Base-by-base conservation (phyloP, 1,140 invertebrate species). In the Patella vulgata region DNA sequence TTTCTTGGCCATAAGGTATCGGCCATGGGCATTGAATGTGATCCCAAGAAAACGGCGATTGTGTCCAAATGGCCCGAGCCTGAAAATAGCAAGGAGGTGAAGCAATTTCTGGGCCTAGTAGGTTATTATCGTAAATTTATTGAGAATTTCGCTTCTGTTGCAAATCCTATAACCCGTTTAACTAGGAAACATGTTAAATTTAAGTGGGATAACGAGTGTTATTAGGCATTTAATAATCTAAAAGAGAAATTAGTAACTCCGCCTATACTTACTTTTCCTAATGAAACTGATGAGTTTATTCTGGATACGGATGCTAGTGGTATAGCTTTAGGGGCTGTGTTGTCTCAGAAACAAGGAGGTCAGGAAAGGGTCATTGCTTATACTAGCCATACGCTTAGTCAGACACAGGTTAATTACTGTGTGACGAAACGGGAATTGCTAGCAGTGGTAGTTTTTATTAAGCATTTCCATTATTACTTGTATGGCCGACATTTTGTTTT, bases 321-420 rank as follows among this genome's bases (percentile, higher is more conserved):
- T 42, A 5, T 44, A 11, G 71, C 55, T 2, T 43, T 80, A 12
- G 79, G 77, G 39, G 70, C 70, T 3, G 77, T 75, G n/a, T 67
- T 83, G 42, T 64, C 64, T n/a, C 73, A 80, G 69, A 48, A 63
- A 43, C 58, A 75, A 52, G 60, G 68, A 5, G 59, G 68, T 21
- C 28, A 50, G 14, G 72, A 74, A 51, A 25, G 52, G n/a, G 67
- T 73, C 0, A 70, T 79, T 3, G 68, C 70, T 1, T 80, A 73
- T 62, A 64, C 47, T 6, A 75, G 63, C 47, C 33, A 54, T 2
- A 54, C 63, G 12, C 54, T 79, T 6, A 71, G 57, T 40, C 56
- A 43, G 21, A 64, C 84, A n/a, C 84, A 89, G 72, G 64, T 75
- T 63, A 84, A 85, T 17, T 89, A 88, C 66, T 73, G 74, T 44